Evolutionary conservation across 2,113 vertebrate species (phyloP).

Genomic region (Notarius quadriscutis): DNA sequence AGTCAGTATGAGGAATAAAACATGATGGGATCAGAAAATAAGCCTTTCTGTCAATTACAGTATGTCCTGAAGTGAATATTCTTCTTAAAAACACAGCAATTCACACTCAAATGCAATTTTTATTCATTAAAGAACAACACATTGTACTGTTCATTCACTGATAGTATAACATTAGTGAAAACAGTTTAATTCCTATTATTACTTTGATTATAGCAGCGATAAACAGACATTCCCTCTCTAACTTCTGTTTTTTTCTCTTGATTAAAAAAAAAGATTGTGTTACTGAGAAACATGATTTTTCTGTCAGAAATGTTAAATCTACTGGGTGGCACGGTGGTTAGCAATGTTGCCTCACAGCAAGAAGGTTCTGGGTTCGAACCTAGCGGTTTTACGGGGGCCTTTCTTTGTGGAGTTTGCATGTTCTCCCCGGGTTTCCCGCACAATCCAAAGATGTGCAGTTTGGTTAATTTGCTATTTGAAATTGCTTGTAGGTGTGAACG

Average conservation of each 20-base stretch:
- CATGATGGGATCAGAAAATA: not conserved
- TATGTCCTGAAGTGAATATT: not conserved
- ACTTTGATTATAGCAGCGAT: not conserved
- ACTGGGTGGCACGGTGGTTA: not conserved
- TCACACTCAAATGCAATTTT: not conserved
- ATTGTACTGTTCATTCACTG: not conserved
- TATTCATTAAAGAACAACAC: not conserved
- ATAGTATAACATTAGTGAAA: not conserved
- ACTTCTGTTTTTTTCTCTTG: too few relatives aligned
- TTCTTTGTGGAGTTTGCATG: too few relatives aligned
- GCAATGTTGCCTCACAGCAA: too few relatives aligned
- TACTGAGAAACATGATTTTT: not conserved
- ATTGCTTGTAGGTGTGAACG: too few relatives aligned
- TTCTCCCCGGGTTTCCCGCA: too few relatives aligned
- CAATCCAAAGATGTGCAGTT: too few relatives aligned
- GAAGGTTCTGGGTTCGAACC: too few relatives aligned
- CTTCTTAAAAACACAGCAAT: not conserved
- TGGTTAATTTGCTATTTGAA: too few relatives aligned
- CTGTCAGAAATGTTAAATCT: not conserved
- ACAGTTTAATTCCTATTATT: not conserved
- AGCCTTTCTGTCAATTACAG: not conserved
- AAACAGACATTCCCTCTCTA: not conserved
- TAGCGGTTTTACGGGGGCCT: too few relatives aligned
- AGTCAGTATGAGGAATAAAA: not conserved
- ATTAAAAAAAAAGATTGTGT: not conserved